Conservation (phyloP, 2,888 invertebrate species). For the Leucoptera coffeella region DNA sequence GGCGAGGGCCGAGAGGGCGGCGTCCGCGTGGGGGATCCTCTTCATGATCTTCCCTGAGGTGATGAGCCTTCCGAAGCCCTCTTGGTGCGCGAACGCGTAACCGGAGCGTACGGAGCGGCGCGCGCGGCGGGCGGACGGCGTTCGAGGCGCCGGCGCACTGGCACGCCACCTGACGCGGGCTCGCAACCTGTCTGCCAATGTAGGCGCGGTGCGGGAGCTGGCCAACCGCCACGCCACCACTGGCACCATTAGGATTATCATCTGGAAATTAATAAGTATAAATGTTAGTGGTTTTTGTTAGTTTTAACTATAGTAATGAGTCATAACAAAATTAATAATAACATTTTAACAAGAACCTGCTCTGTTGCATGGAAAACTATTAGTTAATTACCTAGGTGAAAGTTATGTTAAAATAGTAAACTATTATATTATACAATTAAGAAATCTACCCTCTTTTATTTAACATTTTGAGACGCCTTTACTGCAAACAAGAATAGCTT, state of each 20-base stretch:
- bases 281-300: too few species aligned
- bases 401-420: too few species aligned
- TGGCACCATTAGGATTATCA: constrained; percentile 82
- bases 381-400: too few species aligned
- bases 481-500: too few species aligned
- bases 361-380: too few species aligned
- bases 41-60: constrained; percentile 94
- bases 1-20: constrained; percentile 59
- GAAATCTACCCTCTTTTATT: too few species aligned
- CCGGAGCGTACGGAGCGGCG: constrained; percentile 82
- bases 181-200: constrained; percentile 86
- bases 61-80: constrained; percentile 94
- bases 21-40: constrained; percentile 72
- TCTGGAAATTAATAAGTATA: too few species aligned
- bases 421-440: too few species aligned
- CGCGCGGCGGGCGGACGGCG: constrained; percentile 82
- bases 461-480: too few species aligned
- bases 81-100: constrained; percentile 82
- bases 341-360: too few species aligned
- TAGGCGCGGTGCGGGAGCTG: constrained; percentile 84
- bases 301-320: too few species aligned
- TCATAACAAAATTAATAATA: too few species aligned
- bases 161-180: constrained; percentile 68
- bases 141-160: constrained; percentile 73
- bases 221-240: constrained; percentile 94